Base-by-base conservation (phyloP, 1,140 invertebrate genomes). In the Bombus affinis region DNA sequence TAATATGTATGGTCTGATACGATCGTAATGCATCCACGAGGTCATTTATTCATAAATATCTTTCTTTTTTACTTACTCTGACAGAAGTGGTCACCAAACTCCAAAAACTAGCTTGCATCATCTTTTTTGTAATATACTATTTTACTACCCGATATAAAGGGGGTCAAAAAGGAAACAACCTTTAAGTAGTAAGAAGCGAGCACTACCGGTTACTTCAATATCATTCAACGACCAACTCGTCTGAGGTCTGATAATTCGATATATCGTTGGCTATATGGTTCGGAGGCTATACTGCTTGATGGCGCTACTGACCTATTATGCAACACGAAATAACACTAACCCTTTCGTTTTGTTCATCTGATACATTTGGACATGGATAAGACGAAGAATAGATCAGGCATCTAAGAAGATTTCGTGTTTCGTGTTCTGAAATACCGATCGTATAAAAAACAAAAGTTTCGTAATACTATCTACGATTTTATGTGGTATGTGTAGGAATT, bases 81-180 rank as follows among this genome's bases (percentile, higher is more conserved):
- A 95, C 83, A 77, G 93, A 92, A 59, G 89, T 92, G 35, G 94
- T 93, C 78, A 95, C 91, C 39, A 94, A 90, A 83, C 90, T 95
- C 91, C 93, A 95, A 53, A 95, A 75, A 75, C 92, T 95, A 37
- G 93, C 93, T 90, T 95, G 95, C 95, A 95, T 95, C 81, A 85
- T 93, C 44, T 79, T 57, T 76, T 74, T 81, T 76, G 18, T 73
- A 77, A 66, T 81, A 32, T 62, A 76, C 71, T 35, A 2, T 35
- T 65, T 68, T 62, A 37, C 42, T 57, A 75, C 53, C 37, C 66
- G n/a, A 53, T 74, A 78, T 35, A 47, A 62, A 59, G 15, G 37
- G 76, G 42, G 37, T 83, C 35, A 42, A 44, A 86, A 90, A 76
- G 71, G 37, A 25, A 86, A 86, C 53, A 25, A n/a, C n/a, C 78